Conservation (phyloP, 1,140 invertebrate species). For the Trissolcus basalis region DNA sequence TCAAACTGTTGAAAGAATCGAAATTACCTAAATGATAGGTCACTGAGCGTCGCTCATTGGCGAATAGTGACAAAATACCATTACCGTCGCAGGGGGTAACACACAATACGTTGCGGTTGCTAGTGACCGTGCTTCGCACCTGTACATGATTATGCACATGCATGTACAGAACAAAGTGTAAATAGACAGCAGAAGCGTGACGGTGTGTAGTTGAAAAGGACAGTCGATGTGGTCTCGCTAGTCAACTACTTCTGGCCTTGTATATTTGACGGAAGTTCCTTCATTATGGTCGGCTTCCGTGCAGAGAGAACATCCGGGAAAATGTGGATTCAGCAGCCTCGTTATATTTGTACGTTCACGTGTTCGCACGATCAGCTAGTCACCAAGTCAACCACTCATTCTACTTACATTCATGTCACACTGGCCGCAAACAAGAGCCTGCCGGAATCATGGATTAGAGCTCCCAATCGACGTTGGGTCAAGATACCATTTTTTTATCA, state of each 20-base stretch:
- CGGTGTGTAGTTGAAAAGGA: slow-evolving; percentile 31
- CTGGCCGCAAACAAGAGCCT: slow-evolving; percentile 33
- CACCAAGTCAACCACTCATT: slow-evolving; percentile 42
- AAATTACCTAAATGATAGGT: slow-evolving; percentile 49
- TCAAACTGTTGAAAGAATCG: slow-evolving; percentile 68
- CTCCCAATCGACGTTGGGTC: slow-evolving; percentile 61
- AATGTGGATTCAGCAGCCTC: slow-evolving; percentile 62
- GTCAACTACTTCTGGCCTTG: slow-evolving; percentile 70
- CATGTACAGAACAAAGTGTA: slow-evolving; percentile 22
- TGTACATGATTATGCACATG: slow-evolving; percentile 2
- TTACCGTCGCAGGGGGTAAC: slow-evolving; percentile 38
- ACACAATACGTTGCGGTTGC: slow-evolving; percentile 17
- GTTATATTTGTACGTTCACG: slow-evolving; percentile 30
- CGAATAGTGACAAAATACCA: slow-evolving; percentile 43
- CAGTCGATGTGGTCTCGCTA: slow-evolving; percentile 17
- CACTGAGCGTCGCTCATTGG: slow-evolving; percentile 27
- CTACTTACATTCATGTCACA: slow-evolving; percentile 38
- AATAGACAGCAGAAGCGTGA: slow-evolving; percentile 34
- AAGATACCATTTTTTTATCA: slow-evolving; percentile 39
- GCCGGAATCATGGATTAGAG: slow-evolving; percentile 75
- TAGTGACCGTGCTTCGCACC: slow-evolving; percentile 29
- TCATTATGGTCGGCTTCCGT: slow-evolving; percentile 73
- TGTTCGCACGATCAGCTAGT: slow-evolving; percentile 48
- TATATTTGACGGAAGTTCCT: slow-evolving; percentile 67
- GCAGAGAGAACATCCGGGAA: slow-evolving; percentile 71